Percentiles rank a stretch among this genome's conserved stretches.
Conservation (phyloP, 1,140 invertebrate species). For the Melitaea cinxia region DNA sequence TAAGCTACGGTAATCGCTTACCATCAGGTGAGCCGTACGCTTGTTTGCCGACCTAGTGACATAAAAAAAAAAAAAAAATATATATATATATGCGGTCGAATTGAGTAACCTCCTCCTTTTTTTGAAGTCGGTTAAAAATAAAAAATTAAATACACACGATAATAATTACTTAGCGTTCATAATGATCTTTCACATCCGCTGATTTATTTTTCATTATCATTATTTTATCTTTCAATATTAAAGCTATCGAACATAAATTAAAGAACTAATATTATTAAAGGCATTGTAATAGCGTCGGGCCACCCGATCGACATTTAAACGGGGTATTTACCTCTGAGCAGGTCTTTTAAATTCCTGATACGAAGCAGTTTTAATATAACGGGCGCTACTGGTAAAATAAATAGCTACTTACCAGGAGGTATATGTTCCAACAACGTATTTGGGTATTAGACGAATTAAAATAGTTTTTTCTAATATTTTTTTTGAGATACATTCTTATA, state of each 20-base stretch:
- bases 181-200: too few relatives aligned
- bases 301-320: slow-evolving; percentile 43
- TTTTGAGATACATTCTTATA: too few relatives aligned
- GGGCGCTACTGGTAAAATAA: slow-evolving; percentile 22
- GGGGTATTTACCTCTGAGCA: slow-evolving; percentile 41
- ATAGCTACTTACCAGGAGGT: neutral
- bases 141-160: too few relatives aligned
- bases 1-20: too few relatives aligned
- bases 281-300: slow-evolving; percentile 21
- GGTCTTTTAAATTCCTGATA: slow-evolving; percentile 47
- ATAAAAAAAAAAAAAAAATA: too few relatives aligned
- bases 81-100: too few relatives aligned
- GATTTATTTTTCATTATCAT: neutral
- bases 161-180: too few relatives aligned
- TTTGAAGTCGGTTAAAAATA: too few relatives aligned
- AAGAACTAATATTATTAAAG: slow-evolving; percentile 20
- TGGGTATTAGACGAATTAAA: neutral
- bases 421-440: slow-evolving; percentile 7
- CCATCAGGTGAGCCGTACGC: too few relatives aligned
- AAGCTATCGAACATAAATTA: slow-evolving; percentile 6
- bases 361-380: slow-evolving; percentile 45
- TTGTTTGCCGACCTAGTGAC: too few relatives aligned
- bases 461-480: too few relatives aligned
- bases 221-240: neutral
- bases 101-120: too few relatives aligned